Base-by-base conservation (phyloP, 2,113 vertebrate species). In the Shinisaurus crocodilurus region DNA sequence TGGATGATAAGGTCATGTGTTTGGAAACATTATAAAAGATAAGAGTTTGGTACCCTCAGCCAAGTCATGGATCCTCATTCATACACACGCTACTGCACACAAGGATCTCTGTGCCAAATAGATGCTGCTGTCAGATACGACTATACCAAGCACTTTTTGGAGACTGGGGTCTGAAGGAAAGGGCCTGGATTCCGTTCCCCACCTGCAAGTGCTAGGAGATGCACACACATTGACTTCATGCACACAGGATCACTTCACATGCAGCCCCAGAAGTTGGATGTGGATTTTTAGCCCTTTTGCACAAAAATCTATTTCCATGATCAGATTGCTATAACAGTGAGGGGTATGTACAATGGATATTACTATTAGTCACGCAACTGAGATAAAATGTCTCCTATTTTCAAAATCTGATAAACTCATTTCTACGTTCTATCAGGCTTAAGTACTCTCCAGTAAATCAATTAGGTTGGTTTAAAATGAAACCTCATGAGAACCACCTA, bases 401-500 rank as follows among this genome's bases (percentile, higher is more conserved):
- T 75, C 70, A 88, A 50, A n/a, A 45, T 20, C 6, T 5, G 45
- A 60, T 34, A 67, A 79, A 50, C 6, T 67, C 29, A 48, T 50
- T 37, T 40, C 16, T 16, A 69, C 20, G 81, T 79, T 27, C 16
- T 63, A 8, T 40, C 37, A 67, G 34, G 79, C 85, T 50, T 9
- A 43, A 29, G 2, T 70, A 45, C n/a, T 90, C 18, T 86, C 50
- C 57, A 83, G 2, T 75, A 80, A 91, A 54, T 85, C 27, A 1
- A 0, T 18, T 37, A 7, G 5, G 75, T 0, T 57, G 25, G 29
- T 67, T 32, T 69, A 20, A n/a, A 88, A 43, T 65, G 29, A 84
- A 81, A 85, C 18, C 43, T 29, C 89, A 84, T 1, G 89, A 94
- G 91, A 90, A 93, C 96, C 97, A 96, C 85, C 97, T 96, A 94